These are phyloP conservation scores for Habropoda laboriosa DNA, from an alignment of 1,140 invertebrate genomes.

Conservation along the genomic window DNA sequence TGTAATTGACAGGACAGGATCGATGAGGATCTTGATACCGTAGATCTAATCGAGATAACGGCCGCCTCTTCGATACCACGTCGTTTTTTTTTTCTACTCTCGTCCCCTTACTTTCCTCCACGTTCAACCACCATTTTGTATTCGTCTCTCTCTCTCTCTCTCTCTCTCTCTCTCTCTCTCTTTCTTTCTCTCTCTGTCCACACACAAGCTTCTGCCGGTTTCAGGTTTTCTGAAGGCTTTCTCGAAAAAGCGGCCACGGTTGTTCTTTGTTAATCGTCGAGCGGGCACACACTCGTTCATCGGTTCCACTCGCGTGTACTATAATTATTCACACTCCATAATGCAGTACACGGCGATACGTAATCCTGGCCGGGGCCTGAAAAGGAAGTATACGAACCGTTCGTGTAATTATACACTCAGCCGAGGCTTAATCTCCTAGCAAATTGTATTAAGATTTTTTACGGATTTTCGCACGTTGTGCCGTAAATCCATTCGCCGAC, in stretches of 20 bases:
- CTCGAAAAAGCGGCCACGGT: slow-evolving; percentile 47
- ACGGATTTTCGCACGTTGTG: slow-evolving; percentile 26
- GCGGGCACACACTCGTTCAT: slow-evolving; percentile 30
- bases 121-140: too few relatives aligned
- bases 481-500: slow-evolving; percentile 18
- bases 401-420: slow-evolving; percentile 63
- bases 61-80: neutral
- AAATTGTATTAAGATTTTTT: slow-evolving; percentile 67
- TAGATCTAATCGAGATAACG: slow-evolving; percentile 52
- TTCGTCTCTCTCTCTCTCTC: too few relatives aligned
- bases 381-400: slow-evolving; percentile 56
- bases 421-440: slow-evolving; percentile 58
- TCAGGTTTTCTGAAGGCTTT: neutral
- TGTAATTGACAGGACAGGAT: slow-evolving; percentile 42
- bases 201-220: neutral
- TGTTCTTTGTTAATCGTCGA: slow-evolving; percentile 52
- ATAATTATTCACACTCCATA: slow-evolving; percentile 65
- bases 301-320: slow-evolving; percentile 53
- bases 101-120: too few relatives aligned
- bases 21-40: slow-evolving; percentile 24
- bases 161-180: too few relatives aligned
- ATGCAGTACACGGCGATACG: slow-evolving; percentile 52
- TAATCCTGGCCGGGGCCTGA: slow-evolving; percentile 46
- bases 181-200: neutral
- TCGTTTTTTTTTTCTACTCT: neutral